Conservation (phyloP, 2,797 vertebrate genomes). For the Catharus ustulatus region DNA sequence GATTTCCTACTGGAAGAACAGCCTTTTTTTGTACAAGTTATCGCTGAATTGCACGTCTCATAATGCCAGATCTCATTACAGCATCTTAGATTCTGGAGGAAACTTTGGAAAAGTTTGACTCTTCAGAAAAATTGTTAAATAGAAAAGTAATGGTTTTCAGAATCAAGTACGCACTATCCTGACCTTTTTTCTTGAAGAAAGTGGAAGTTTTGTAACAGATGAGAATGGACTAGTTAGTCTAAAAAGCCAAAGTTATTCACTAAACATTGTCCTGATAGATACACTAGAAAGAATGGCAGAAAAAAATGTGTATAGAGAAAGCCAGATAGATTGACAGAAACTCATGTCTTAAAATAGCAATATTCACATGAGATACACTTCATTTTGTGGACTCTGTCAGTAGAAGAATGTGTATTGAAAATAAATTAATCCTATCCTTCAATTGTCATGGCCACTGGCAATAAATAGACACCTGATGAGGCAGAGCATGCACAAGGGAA, state of each 20-base stretch:
- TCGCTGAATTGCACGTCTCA: neutral
- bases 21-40: neutral
- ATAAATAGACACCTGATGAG: neutral
- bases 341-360: neutral
- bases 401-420: neutral
- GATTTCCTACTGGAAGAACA: neutral
- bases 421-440: constrained; percentile 9
- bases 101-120: neutral
- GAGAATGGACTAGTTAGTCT: neutral
- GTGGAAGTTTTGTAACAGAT: neutral
- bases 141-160: neutral
- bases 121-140: neutral
- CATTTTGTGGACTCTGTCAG: neutral
- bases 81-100: neutral
- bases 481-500: neutral
- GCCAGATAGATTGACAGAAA: neutral
- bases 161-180: neutral
- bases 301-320: neutral
- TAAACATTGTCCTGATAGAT: neutral
- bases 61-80: neutral
- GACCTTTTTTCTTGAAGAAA: neutral
- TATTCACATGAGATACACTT: neutral
- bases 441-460: neutral
- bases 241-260: neutral
- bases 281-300: neutral